A percentile compares a stretch with the other conserved stretches of the same genome.
Evolutionary conservation across 2,797 vertebrate species (phyloP).

Genomic region (Onychomys leucogaster): DNA sequence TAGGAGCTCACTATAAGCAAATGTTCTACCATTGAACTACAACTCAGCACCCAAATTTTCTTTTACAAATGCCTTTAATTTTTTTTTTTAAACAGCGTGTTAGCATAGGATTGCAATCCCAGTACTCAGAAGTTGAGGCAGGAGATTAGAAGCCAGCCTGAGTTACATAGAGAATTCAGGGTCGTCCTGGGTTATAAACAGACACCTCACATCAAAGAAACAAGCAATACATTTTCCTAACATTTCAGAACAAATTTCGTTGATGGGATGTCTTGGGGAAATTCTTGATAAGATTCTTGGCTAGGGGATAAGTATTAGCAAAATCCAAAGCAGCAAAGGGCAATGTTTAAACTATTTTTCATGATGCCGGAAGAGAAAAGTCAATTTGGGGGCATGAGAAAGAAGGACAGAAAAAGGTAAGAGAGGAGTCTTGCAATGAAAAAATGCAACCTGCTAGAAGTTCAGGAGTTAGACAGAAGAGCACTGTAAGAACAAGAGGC

Average conservation of each 20-base stretch:
- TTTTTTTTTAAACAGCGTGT: no score
- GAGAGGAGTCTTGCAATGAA: not conserved
- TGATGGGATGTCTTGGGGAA: constrained; percentile 1
- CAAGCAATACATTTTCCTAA: not conserved
- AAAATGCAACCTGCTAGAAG: not conserved
- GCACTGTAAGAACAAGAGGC: not conserved
- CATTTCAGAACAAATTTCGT: constrained; percentile 15
- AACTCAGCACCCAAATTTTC: no score
- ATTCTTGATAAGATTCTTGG: not conserved
- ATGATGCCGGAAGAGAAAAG: not conserved
- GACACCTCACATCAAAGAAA: not conserved
- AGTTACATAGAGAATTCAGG: not conserved
- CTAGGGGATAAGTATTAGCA: not conserved
- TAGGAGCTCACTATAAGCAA: not conserved
- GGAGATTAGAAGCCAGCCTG: not conserved
- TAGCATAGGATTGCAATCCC: no score
- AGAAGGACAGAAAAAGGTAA: not conserved
- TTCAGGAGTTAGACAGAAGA: not conserved
- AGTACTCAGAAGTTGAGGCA: not conserved
- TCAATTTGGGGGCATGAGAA: not conserved
- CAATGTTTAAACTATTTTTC: not conserved
- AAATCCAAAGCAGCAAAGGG: not conserved
- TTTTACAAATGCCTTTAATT: not conserved
- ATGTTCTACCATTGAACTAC: not conserved
- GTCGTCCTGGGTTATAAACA: not conserved